phyloP scores from a whole-genome alignment of 2,888 invertebrate genomes.

The Carcina quercana region DNA sequence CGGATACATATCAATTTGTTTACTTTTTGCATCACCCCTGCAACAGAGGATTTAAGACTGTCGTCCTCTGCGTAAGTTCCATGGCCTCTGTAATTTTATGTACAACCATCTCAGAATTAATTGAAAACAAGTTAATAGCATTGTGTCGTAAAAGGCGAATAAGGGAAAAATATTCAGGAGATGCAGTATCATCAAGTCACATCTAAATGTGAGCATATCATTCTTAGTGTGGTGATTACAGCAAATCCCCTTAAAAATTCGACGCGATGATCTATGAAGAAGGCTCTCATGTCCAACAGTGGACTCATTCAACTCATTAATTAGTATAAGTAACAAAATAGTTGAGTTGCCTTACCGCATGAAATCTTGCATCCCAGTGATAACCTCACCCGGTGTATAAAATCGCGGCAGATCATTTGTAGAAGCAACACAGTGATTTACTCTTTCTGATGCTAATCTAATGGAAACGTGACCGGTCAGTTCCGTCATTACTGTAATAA shows the following conservation, averaged over 20 bases:
- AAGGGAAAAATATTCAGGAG: too few species aligned
- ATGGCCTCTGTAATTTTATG: slow-evolving; percentile 83
- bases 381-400: slow-evolving; percentile 91
- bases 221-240: too few species aligned
- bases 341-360: slow-evolving; percentile 78
- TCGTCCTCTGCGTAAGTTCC: slow-evolving; percentile 94
- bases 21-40: slow-evolving; percentile 94
- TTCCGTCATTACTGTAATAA: slow-evolving; percentile 14
- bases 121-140: too few species aligned
- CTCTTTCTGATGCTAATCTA: slow-evolving; percentile 77
- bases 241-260: too few species aligned
- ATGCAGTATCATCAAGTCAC: too few species aligned
- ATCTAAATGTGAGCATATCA: too few species aligned
- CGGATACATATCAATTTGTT: slow-evolving; percentile 95
- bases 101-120: too few species aligned
- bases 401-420: slow-evolving; percentile 77
- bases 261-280: too few species aligned
- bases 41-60: slow-evolving; percentile 91
- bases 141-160: too few species aligned
- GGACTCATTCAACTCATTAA: too few species aligned
- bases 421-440: slow-evolving; percentile 72
- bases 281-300: too few species aligned
- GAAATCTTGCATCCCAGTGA: slow-evolving; percentile 87
- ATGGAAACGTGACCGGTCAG: slow-evolving; percentile 76
- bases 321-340: too few species aligned